Evolutionary conservation across 2,113 vertebrate species (phyloP), one percentile per base, ranked within the genome.

Genomic region (Mustelus asterias): DNA sequence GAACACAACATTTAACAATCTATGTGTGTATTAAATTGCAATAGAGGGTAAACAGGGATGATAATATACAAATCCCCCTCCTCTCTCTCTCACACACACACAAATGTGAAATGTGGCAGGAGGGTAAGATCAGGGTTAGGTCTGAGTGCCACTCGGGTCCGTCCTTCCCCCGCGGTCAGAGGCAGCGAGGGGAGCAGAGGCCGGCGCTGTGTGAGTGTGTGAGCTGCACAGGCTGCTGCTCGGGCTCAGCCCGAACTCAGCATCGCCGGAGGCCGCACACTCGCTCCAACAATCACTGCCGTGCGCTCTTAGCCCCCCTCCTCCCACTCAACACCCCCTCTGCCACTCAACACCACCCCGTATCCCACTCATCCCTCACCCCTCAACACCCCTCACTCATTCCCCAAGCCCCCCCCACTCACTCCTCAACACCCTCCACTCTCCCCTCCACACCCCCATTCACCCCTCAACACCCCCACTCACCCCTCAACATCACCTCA

Each of bases 111-210:
- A 60, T 54, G 86, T 89, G 86, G 29, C 3, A 26, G 29, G 33
- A 60, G 60, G 48, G 10, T 16, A 63, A 92, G 60, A 44, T 24
- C 0, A 0, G 78, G 96, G 94, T 67, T 85, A 29, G n/a, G 8
- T 41, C 69, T 80, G 76, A 85, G 72, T 80, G 63, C 33, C 60
- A 18, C n/a, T 58, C n/a, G n/a, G n/a, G n/a, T 78, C 80, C 96
- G 96, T 96, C 96, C 96, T 96, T 96, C 48, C 11, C 89, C 95
- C 63, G 93, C 37, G 41, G 41, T 65, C 70, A 93, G 33, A 67
- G 60, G 33, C 89, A 93, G 60, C 13, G 63, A n/a, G 14, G 83
- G 6, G 65, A 69, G 33, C 63, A 69, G 63, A 11, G 92, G 63
- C n/a, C n/a, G 26, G 65, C 90, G 58, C 63, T 67, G 90, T 41